Conservation (phyloP, 2,113 vertebrate species). For the Percopsis transmontana region DNA sequence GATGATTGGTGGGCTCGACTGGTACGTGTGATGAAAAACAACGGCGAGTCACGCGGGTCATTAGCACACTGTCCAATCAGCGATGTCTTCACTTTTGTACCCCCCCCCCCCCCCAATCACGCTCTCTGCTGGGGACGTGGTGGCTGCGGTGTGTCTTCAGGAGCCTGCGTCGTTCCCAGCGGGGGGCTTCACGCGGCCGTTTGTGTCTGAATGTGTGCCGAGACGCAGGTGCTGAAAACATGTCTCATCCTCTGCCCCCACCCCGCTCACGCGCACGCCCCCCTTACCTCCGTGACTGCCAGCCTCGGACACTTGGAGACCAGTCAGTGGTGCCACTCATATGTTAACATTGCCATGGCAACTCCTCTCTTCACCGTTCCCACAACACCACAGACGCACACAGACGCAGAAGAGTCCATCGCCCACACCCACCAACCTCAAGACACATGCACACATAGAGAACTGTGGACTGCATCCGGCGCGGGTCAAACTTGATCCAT, state of each 20-base stretch:
- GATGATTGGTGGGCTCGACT: constrained; percentile 46
- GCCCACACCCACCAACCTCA: constrained; percentile 68
- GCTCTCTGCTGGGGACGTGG: constrained; percentile 34
- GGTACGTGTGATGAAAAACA: constrained; percentile 60
- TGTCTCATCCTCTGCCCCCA: constrained; percentile 47
- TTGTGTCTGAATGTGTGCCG: constrained; percentile 32
- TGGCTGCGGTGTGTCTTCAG: constrained; percentile 17
- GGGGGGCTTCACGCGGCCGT: constrained; percentile 24
- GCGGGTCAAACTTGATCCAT: constrained; percentile 65
- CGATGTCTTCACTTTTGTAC: too few species aligned
- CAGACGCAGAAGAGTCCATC: constrained; percentile 57
- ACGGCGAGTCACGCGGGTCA: constrained; percentile 58
- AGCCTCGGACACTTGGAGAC: constrained; percentile 76
- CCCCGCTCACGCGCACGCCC: constrained; percentile 35
- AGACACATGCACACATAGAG: constrained; percentile 34
- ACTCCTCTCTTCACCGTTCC: constrained; percentile 79
- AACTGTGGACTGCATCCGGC: constrained; percentile 61
- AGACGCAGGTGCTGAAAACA: constrained; percentile 70
- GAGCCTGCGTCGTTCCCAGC: constrained; percentile 26
- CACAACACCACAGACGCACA: constrained; percentile 64
- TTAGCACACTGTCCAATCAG: too few species aligned
- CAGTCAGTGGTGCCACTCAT: constrained; percentile 79
- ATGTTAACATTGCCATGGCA: constrained; percentile 84
- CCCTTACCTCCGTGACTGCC: constrained; percentile 69
- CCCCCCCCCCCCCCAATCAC: too few species aligned